These are phyloP conservation scores for Brachionus asplanchnoidis DNA, from an alignment of 1,140 invertebrate genomes.

Conservation along the genomic window DNA sequence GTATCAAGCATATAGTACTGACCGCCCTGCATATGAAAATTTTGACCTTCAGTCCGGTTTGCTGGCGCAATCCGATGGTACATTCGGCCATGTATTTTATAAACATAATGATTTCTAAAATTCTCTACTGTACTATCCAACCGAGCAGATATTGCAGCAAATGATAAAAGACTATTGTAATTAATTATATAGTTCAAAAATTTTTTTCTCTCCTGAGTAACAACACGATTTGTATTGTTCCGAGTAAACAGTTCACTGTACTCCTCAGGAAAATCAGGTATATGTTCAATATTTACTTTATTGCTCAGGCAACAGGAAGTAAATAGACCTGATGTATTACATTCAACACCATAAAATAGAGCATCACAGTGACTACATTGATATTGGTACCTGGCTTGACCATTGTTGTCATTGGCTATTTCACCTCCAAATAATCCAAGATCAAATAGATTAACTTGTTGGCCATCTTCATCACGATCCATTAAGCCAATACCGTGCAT, in stretches of 20 bases:
- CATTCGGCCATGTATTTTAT: neutral
- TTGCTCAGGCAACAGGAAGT: neutral
- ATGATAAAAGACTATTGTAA: neutral
- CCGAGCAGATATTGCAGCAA: neutral
- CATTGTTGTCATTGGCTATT: neutral
- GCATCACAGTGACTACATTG: neutral
- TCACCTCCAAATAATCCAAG: neutral
- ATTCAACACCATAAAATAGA: neutral
- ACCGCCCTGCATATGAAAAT: conserved; percentile 5
- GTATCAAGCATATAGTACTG: neutral
- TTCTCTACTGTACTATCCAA: neutral
- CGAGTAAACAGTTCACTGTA: neutral
- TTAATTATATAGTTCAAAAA: neutral
- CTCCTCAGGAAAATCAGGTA: neutral
- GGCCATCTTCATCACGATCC: neutral
- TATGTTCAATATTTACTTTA: neutral
- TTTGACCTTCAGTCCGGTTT: neutral
- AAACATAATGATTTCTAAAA: neutral
- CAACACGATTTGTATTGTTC: neutral
- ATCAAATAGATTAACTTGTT: neutral
- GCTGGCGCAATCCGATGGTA: neutral
- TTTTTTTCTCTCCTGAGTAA: neutral
- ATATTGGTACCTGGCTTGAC: neutral
- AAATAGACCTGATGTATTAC: neutral
- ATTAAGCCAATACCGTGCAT: neutral